phyloP scores from a whole-genome alignment of 2,797 vertebrate species.

The Aphelocoma californica region DNA sequence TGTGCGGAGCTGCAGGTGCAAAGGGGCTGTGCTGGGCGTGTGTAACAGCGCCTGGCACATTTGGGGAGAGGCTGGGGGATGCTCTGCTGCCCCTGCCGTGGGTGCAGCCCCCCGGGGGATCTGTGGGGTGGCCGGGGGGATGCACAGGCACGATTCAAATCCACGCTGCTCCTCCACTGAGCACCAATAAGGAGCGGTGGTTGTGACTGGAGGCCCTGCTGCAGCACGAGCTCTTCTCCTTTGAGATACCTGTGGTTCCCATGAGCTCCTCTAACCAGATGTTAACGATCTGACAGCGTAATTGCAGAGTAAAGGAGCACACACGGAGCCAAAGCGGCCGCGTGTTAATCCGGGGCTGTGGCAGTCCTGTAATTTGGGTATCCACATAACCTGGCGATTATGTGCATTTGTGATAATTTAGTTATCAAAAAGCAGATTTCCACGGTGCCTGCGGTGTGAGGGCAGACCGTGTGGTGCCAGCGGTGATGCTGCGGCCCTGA shows the following conservation, averaged over 20 bases:
- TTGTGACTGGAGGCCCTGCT: not conserved
- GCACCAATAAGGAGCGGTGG: not conserved
- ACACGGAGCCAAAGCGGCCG: not conserved
- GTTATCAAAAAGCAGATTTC: conserved; percentile 44
- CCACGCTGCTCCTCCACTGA: not conserved
- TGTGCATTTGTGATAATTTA: conserved; percentile 51
- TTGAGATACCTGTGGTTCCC: not conserved
- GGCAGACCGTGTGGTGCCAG: not conserved
- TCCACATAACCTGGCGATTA: conserved; percentile 21
- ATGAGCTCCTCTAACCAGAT: not conserved
- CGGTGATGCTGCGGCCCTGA: not conserved
- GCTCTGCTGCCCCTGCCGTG: rapidly evolving
- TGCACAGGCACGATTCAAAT: not conserved
- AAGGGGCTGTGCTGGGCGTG: rapidly evolving
- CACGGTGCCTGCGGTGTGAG: not conserved
- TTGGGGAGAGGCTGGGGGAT: not conserved
- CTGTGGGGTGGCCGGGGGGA: not conserved
- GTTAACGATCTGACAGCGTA: not conserved
- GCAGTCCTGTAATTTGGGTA: conserved; percentile 50
- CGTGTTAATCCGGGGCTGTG: not conserved
- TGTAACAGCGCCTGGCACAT: rapidly evolving
- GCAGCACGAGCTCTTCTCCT: not conserved
- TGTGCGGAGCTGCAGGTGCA: not conserved
- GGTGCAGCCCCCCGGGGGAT: not conserved
- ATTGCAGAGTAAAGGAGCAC: conserved; percentile 31